Base-by-base conservation (phyloP, 2,888 invertebrate species). In the Athalia rosae region DNA sequence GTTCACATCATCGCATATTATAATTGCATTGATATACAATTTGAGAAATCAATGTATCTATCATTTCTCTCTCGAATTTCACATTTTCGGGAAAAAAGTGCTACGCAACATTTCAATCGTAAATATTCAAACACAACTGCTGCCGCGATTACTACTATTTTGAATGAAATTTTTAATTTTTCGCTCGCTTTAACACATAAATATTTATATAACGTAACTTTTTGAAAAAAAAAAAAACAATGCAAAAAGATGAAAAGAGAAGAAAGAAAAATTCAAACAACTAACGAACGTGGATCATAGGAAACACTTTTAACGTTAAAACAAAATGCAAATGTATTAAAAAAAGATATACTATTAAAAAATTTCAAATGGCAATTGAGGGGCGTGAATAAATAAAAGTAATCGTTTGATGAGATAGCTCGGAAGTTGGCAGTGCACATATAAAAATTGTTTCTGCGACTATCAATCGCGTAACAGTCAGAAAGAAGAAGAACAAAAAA, bases 351-450 rank as follows among this genome's bases (percentile, higher is more conserved):
- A 53, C 53, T 6, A 7, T 53, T 6, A 7, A 53, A 53, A 53
- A 3, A 53, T 11, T 11, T 53, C 28, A 47, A 50, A 58, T 71
- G 71, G 77, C 77, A 43, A 61, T 45, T 62, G 77, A 77, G 77
- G 77, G 71, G 77, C 71, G 77, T 69, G 61, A 62, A 48, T 28
- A 28, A 74, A 28, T 47, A n/a, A n/a, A 15, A 71, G 15, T 45
- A 50, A 61, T 77, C 69, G 77, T 61, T 77, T 41, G 53, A n/a
- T 74, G 47, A 13, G 45, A 71, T 50, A 62, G 77, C 56, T 62
- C 61, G 77, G 77, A 71, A 77, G 77, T 77, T 77, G 77, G 77
- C 69, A 62, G 43, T 76, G 50, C 41, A 13, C 9, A 71, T 13
- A 4, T 53, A 13, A 64, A 74, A 74, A 74, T 74, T 61, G 61